These are phyloP conservation scores for Colletes gigas DNA, from an alignment of 1,140 invertebrate genomes.

Conservation along the genomic window DNA sequence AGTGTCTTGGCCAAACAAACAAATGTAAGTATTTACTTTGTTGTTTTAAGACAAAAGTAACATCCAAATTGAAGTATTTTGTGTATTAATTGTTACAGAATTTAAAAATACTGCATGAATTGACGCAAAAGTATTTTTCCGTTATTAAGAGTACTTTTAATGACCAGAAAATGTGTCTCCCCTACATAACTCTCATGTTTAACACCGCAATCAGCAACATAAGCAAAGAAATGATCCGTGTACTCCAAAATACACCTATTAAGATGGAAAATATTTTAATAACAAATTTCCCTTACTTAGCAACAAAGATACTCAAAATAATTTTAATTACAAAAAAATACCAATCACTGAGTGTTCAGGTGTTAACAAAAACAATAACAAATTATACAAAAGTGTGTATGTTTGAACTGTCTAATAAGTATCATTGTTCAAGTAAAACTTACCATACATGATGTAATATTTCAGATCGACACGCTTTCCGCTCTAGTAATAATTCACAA, in stretches of 20 bases:
- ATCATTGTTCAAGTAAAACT: not conserved
- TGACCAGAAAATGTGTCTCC: conserved; percentile 5
- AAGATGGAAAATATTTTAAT: conserved; percentile 14
- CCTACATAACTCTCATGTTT: conserved; percentile 58
- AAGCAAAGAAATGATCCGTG: conserved; percentile 50
- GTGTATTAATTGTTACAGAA: conserved; percentile 57
- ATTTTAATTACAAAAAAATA: conserved; percentile 52
- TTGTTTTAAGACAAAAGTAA: not conserved
- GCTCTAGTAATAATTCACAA: conserved; percentile 54
- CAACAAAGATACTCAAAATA: conserved; percentile 55
- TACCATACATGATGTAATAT: conserved; percentile 1
- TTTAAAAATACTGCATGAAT: conserved; percentile 38
- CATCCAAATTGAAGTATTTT: not conserved
- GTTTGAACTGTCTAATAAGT: not conserved
- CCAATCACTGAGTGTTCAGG: conserved; percentile 48
- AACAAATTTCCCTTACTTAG: conserved; percentile 52
- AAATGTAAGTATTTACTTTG: conserved; percentile 46
- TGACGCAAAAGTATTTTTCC: conserved; percentile 54
- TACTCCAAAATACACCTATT: not conserved
- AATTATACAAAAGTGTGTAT: conserved; percentile 58
- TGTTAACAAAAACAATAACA: conserved; percentile 51
- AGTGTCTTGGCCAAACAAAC: conserved; percentile 40
- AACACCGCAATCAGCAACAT: conserved; percentile 58
- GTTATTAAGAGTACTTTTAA: conserved; percentile 15
- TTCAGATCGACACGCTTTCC: conserved; percentile 65